Conservation (phyloP, 1,140 invertebrate genomes). For the Adoxophyes honmai region DNA sequence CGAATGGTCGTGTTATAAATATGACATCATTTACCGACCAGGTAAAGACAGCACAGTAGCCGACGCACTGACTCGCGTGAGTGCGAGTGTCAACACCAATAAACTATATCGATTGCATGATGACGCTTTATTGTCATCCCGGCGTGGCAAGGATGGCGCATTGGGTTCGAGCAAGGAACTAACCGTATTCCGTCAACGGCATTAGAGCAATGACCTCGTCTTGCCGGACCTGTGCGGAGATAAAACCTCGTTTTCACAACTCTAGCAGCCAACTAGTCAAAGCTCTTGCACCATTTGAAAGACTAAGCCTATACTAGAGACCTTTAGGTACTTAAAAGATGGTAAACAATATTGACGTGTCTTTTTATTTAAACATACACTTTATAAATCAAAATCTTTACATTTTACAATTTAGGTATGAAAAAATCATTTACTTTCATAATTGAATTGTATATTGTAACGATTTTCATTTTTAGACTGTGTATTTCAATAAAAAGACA, state of each 20-base stretch:
- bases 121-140: slow-evolving; percentile 20
- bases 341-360: no score
- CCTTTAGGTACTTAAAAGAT: no score
- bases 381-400: no score
- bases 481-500: no score
- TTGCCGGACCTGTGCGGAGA: slow-evolving; percentile 30
- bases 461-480: no score
- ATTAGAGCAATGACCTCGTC: slow-evolving; percentile 23
- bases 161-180: slow-evolving; percentile 30
- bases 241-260: slow-evolving; percentile 27
- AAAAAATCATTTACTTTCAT: no score
- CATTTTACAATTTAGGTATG: no score
- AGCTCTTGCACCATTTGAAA: slow-evolving; percentile 28
- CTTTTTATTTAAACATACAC: no score
- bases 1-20: slow-evolving; percentile 18
- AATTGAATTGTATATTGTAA: no score
- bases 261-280: slow-evolving; percentile 24
- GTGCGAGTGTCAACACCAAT: slow-evolving; percentile 9
- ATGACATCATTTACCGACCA: slow-evolving; percentile 24
- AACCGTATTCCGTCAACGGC: slow-evolving; percentile 31
- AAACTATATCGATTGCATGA: slow-evolving; percentile 13
- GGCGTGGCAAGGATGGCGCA: slow-evolving; percentile 25
- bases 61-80: slow-evolving; percentile 22
- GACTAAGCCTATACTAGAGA: slow-evolving; percentile 33
- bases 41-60: slow-evolving; percentile 22